Base-by-base conservation (phyloP, 2,888 invertebrate genomes). In the Byasa hedistus region DNA sequence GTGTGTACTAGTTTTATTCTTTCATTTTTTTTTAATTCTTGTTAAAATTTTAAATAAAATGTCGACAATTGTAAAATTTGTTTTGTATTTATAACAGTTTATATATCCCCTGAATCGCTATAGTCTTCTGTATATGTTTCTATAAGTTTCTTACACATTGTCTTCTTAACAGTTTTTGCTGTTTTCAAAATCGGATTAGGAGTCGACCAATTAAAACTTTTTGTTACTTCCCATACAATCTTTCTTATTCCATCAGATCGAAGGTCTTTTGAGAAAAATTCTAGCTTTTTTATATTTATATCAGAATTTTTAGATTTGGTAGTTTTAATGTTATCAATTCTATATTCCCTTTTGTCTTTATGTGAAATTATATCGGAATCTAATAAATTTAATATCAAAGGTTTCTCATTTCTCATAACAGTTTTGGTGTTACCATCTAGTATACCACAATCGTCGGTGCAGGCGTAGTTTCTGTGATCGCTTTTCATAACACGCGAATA, bases 401-500 rank as follows among this genome's bases (percentile, higher is more conserved):
- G 78, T 12, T 72, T 73, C n/a, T 81, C 76, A 0, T 67, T 68
- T 69, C 71, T 74, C 0, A 56, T 61, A n/a, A 83, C 68, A 39
- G 69, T 71, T 67, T 71, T 79, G 0, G 77, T 77, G 0, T 68
- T 63, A 0, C 73, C 74, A 36, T 86, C 74, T 1, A 78, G 72
- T 7, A 52, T 64, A 0, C 87, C 87, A 59, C 87, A 87, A n/a
- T 83, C 71, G 0, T 76, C 71, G 0, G 76, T 57, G 51, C 87
- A 88, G 1, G 77, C 76, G 57, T 80, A 88, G 54, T 80, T 86
- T 2, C 65, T 76, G 0, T 75, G 75, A 17, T 72, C 76, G 2
- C 65, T 69, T 74, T 77, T 82, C 89, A 89, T 87, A 5, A 88
- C 72, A 76, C 79, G 77, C n/a, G 88, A 87, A 57, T 83, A 87